A percentile compares a stretch with the other conserved stretches of the same genome.
Evolutionary conservation across 1,140 invertebrate species (phyloP).

Genomic region (Idris sp.): DNA sequence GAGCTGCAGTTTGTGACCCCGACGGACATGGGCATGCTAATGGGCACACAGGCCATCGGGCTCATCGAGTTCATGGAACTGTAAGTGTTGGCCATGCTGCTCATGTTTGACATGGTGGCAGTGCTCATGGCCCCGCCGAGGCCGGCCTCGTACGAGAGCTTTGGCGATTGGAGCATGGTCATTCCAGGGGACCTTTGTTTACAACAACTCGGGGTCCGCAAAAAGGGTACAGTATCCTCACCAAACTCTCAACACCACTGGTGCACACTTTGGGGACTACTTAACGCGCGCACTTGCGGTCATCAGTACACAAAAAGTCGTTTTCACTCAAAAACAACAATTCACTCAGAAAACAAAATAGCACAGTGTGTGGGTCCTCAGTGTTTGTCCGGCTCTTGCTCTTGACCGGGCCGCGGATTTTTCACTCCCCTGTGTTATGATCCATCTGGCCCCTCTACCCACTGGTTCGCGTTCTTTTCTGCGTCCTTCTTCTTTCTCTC

Average conservation of each 20-base stretch:
- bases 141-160: conserved; percentile 79
- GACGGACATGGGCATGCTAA: conserved; percentile 82
- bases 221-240: too few species aligned
- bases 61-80: conserved; percentile 84
- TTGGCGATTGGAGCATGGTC: conserved; percentile 79
- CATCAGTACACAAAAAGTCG: too few species aligned
- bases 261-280: too few species aligned
- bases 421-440: conserved; percentile 14
- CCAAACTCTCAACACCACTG: too few species aligned
- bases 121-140: conserved; percentile 75
- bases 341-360: too few species aligned
- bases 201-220: too few species aligned
- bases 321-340: too few species aligned
- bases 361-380: too few species aligned
- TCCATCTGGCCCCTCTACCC: conserved; percentile 18
- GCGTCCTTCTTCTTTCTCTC: conserved; percentile 39
- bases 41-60: conserved; percentile 83
- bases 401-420: conserved; percentile 4
- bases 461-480: conserved; percentile 34
- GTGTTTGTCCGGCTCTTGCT: conserved; percentile 10
- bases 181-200: too few species aligned
- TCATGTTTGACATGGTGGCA: conserved; percentile 79
- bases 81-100: conserved; percentile 85
- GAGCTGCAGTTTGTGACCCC: conserved; percentile 83
- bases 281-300: too few species aligned